phyloP scores from a whole-genome alignment of 2,888 invertebrate genomes.

The Mimachlamys varia region DNA sequence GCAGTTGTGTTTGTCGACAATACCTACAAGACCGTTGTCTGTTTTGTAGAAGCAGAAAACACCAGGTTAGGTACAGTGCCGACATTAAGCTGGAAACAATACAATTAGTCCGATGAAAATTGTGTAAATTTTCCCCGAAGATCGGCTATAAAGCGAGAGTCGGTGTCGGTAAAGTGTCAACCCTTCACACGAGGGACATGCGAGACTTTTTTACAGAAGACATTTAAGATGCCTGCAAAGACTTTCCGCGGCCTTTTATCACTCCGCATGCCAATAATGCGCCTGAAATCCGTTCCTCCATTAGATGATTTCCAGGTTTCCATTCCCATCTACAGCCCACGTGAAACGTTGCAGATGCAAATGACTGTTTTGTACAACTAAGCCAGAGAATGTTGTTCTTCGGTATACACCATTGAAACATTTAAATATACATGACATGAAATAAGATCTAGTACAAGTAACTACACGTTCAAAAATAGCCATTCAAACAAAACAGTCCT shows the following conservation, averaged over 20 bases:
- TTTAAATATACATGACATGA: neutral
- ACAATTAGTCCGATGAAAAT: neutral
- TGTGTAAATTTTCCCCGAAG: constrained; percentile 8
- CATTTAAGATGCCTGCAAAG: constrained; percentile 17
- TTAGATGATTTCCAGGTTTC: neutral
- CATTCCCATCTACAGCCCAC: neutral
- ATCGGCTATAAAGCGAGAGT: neutral
- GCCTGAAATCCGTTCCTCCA: neutral
- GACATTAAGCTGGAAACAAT: neutral
- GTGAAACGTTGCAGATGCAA: neutral
- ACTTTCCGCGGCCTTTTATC: neutral
- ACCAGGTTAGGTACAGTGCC: neutral
- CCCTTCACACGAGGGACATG: neutral
- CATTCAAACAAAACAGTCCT: neutral
- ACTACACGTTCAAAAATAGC: neutral
- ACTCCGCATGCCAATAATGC: neutral
- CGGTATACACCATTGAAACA: too few relatives aligned
- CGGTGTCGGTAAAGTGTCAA: neutral
- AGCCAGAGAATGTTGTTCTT: neutral
- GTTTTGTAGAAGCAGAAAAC: neutral
- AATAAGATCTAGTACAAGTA: neutral
- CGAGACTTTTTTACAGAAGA: neutral
- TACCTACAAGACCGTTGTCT: neutral
- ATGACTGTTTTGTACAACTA: neutral
- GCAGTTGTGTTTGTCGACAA: too few relatives aligned